Conservation (phyloP, 2,888 invertebrate species). For the Chrysopilus asiliformis region DNA sequence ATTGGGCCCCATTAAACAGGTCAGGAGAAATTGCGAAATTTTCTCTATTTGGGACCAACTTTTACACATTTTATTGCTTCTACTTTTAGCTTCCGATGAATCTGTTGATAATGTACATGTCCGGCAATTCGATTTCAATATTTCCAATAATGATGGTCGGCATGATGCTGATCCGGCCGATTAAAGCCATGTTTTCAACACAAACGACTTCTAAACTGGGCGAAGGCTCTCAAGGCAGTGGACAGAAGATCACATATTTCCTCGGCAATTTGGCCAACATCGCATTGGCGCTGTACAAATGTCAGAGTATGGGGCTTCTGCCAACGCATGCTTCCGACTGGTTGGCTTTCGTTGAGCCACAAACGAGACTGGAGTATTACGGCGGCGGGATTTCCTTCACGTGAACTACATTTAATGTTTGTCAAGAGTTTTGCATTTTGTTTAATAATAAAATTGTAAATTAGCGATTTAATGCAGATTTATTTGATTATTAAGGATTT, state of each 20-base stretch:
- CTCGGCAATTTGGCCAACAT: slow-evolving; percentile 89
- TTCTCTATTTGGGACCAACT: background rate
- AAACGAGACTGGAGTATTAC: slow-evolving; percentile 68
- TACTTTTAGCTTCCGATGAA: slow-evolving; percentile 74
- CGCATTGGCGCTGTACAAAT: slow-evolving; percentile 86
- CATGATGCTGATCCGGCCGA: slow-evolving; percentile 92
- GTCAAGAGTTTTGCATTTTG: no score
- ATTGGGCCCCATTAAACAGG: slow-evolving; percentile 86
- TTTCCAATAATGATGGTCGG: slow-evolving; percentile 99
- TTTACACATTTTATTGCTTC: background rate
- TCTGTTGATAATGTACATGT: slow-evolving; percentile 99
- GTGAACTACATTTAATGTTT: no score
- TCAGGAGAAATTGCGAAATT: slow-evolving; percentile 12
- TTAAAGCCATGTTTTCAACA: slow-evolving; percentile 87
- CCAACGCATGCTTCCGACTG: slow-evolving; percentile 97
- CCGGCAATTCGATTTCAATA: slow-evolving; percentile 96
- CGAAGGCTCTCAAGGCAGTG: slow-evolving; percentile 76
- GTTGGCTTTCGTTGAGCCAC: slow-evolving; percentile 93
- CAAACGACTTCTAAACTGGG: slow-evolving; percentile 87
- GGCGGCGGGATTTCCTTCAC: slow-evolving; percentile 65
- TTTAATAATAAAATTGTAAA: no score
- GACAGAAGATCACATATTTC: slow-evolving; percentile 87
- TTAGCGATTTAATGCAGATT: no score
- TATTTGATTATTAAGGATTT: no score
- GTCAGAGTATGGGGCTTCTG: slow-evolving; percentile 92